Conservation (phyloP, 1,140 invertebrate species). For the Trichonephila clavipes region DNA sequence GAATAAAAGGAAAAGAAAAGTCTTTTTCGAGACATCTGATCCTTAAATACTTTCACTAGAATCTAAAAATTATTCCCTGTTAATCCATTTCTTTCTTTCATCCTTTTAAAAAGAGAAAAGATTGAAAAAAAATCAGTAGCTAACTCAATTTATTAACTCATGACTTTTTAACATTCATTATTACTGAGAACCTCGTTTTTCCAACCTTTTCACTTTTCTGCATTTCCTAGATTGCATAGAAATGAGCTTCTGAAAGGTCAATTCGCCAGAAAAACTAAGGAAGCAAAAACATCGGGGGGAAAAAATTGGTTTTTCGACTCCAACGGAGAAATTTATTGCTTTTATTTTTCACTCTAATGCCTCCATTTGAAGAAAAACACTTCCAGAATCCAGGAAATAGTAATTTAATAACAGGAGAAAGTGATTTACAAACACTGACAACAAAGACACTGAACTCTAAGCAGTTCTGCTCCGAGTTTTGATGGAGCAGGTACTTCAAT, state of each 20-base stretch:
- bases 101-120: background rate
- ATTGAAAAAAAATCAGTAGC: background rate
- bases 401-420: constrained; percentile 47
- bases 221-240: constrained; percentile 21
- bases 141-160: constrained; percentile 52
- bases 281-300: background rate
- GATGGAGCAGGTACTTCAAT: background rate
- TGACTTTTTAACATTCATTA: constrained; percentile 51
- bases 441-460: background rate
- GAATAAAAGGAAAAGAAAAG: too few species aligned
- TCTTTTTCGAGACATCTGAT: too few species aligned
- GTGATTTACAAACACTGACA: constrained; percentile 32
- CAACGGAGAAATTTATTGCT: constrained; percentile 31
- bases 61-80: too few species aligned
- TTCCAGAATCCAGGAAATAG: constrained; percentile 42
- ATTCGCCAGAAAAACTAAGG: background rate
- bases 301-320: background rate
- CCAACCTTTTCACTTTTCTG: background rate
- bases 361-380: constrained; percentile 38
- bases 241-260: constrained; percentile 14
- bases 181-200: background rate
- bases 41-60: too few species aligned
- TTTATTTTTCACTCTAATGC: constrained; percentile 39
- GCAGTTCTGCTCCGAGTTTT: background rate
- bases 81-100: background rate